phyloP scores from a whole-genome alignment of 2,113 vertebrate genomes.

The Vireo altiloquus region DNA sequence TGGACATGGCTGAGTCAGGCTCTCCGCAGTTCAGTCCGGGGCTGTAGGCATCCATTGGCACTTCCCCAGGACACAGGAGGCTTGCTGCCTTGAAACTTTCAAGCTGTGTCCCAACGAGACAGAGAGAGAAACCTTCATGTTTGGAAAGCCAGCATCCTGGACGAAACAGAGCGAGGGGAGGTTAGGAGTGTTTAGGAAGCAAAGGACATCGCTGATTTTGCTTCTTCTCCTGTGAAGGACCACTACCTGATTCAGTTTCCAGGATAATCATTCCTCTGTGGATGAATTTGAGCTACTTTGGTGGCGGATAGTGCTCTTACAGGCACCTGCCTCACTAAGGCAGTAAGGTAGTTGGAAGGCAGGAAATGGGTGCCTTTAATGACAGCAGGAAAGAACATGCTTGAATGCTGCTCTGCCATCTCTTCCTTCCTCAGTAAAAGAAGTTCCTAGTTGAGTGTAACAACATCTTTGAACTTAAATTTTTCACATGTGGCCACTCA shows the following conservation, averaged over 20 bases:
- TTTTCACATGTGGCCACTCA: rapidly evolving
- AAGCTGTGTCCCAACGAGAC: not conserved
- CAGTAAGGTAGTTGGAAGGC: not conserved
- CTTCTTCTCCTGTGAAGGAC: not conserved
- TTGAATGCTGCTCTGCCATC: not conserved
- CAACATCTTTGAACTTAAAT: not conserved
- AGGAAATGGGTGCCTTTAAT: not conserved
- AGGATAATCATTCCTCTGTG: not conserved
- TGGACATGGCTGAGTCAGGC: not conserved
- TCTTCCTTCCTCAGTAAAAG: not conserved
- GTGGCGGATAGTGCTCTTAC: not conserved
- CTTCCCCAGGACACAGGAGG: not conserved
- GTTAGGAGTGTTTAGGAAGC: not conserved
- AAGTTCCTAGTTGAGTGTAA: not conserved
- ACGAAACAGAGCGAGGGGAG: rapidly evolving
- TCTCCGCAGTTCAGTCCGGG: not conserved
- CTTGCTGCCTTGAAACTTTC: not conserved
- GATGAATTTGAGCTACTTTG: not conserved
- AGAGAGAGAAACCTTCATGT: not conserved
- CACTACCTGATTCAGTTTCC: not conserved
- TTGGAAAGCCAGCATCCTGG: not conserved
- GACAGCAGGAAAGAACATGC: not conserved
- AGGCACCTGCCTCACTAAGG: not conserved
- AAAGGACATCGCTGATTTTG: not conserved
- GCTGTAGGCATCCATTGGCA: not conserved